Conservation (phyloP, 2,797 vertebrate species). For the Pachyuromys duprasi region DNA sequence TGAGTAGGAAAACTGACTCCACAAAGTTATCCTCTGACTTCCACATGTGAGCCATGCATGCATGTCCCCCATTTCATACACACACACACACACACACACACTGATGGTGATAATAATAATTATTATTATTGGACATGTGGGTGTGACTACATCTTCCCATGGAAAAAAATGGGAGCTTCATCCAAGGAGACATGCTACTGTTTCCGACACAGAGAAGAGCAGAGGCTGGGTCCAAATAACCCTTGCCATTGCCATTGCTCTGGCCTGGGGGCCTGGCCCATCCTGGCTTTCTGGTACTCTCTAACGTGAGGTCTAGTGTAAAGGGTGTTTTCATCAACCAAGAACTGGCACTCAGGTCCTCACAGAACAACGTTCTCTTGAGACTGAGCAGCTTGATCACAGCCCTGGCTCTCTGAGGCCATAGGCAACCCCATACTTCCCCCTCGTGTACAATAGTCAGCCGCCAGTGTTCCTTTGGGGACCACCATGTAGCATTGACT, state of each 20-base stretch:
- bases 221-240: not conserved
- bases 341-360: not conserved
- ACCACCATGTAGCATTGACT: not conserved
- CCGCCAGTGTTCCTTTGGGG: not conserved
- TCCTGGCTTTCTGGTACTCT: not conserved
- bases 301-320: not conserved
- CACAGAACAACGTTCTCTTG: not conserved
- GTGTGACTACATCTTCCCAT: not conserved
- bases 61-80: not conserved
- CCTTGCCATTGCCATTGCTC: fast-evolving
- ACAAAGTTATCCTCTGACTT: not conserved
- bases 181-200: not conserved
- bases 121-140: not conserved
- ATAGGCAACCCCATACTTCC: not conserved
- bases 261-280: not conserved
- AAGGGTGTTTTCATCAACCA: not conserved
- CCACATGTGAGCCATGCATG: not conserved
- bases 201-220: not conserved
- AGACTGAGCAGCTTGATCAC: not conserved
- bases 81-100: not conserved
- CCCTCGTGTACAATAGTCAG: not conserved
- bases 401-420: not conserved
- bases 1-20: not conserved
- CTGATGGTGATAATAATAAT: too few relatives aligned
- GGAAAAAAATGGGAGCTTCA: not conserved